Evolutionary conservation across 1,140 invertebrate species (phyloP).

Genomic region (Venturia canescens): DNA sequence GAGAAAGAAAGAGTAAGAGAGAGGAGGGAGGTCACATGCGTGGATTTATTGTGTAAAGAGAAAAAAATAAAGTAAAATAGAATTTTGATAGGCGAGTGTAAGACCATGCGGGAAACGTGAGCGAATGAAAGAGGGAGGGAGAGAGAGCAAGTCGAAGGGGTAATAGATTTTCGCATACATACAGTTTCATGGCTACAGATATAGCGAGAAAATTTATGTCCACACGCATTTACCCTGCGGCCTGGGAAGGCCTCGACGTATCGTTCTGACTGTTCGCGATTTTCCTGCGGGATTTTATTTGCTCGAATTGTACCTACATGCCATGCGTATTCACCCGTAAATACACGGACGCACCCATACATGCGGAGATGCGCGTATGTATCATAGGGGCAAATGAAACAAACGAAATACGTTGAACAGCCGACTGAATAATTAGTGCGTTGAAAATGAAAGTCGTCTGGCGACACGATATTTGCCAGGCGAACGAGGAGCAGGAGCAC

Average conservation of each 20-base stretch:
- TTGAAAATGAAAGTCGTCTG: slow-evolving; percentile 69
- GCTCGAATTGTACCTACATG: slow-evolving; percentile 25
- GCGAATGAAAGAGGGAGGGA: neutral
- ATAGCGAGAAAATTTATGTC: slow-evolving; percentile 34
- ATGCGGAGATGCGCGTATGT: slow-evolving; percentile 46
- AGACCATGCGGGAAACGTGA: neutral
- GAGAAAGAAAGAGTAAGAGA: neutral
- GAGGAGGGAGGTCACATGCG: neutral
- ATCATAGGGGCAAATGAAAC: slow-evolving; percentile 60
- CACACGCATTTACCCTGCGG: slow-evolving; percentile 21
- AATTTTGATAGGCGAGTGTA: neutral
- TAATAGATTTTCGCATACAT: neutral
- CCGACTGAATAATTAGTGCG: slow-evolving; percentile 68
- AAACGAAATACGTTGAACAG: slow-evolving; percentile 62
- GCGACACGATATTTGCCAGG: slow-evolving; percentile 64
- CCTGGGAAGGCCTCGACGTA: neutral
- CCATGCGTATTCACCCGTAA: neutral
- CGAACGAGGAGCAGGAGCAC: slow-evolving; percentile 43
- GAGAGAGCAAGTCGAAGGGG: neutral
- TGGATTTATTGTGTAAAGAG: too few species aligned
- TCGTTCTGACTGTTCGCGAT: neutral
- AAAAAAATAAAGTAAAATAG: neutral
- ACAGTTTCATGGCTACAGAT: neutral
- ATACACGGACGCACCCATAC: too few species aligned
- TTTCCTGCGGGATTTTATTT: slow-evolving; percentile 32